phyloP scores from a whole-genome alignment of 2,113 vertebrate genomes.

The Ictalurus punctatus region DNA sequence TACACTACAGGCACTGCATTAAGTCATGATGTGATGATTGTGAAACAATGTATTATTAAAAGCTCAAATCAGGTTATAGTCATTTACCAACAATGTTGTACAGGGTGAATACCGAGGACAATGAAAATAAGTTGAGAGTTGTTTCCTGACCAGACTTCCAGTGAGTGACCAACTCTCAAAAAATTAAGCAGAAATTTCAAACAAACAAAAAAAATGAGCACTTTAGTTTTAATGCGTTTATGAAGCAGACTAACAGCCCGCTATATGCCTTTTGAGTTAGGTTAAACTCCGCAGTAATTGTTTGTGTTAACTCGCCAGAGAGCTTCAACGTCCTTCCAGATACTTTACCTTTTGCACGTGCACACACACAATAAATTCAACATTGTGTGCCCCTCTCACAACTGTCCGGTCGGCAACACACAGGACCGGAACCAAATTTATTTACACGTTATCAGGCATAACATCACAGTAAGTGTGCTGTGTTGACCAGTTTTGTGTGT shows the following conservation, averaged over 20 bases:
- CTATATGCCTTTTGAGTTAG: background rate
- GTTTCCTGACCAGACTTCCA: background rate
- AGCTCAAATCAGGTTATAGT: background rate
- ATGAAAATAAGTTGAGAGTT: background rate
- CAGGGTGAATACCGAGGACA: background rate
- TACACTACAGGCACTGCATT: background rate
- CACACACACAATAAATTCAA: no score
- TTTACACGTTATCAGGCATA: no score
- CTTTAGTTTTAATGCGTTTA: background rate
- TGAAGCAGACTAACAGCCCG: background rate
- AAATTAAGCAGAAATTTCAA: background rate
- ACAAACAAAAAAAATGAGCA: background rate
- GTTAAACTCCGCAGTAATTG: background rate
- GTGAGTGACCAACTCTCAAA: background rate
- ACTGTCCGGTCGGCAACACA: no score
- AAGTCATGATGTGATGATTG: background rate
- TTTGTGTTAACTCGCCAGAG: no score
- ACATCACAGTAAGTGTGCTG: background rate
- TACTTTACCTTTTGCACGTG: no score
- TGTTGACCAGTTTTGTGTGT: background rate
- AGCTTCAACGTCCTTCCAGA: no score
- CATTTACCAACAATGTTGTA: background rate
- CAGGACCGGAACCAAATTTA: no score
- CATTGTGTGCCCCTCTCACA: no score
- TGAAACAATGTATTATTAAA: background rate